These are phyloP conservation scores for Orcinus orca DNA, from an alignment of 2,113 vertebrate genomes.

Conservation along the genomic window DNA sequence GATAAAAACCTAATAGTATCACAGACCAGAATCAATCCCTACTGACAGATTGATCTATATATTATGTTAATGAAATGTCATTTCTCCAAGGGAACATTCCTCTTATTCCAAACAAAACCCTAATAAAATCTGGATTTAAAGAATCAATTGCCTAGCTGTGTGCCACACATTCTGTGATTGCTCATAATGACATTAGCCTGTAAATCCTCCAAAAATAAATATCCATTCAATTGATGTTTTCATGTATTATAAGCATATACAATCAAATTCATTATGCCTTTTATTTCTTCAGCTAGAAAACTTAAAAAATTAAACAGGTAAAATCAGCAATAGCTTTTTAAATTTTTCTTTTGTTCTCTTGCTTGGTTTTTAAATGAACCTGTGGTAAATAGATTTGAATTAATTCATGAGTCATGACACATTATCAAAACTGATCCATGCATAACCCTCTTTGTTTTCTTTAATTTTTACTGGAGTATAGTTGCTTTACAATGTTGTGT, in stretches of 20 bases:
- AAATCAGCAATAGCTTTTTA: background rate
- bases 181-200: background rate
- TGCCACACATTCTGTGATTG: background rate
- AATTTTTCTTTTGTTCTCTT: background rate
- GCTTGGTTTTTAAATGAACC: background rate
- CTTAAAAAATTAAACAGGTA: background rate
- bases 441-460: background rate
- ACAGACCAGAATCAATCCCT: background rate
- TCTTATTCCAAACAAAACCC: conserved; percentile 10
- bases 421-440: background rate
- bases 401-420: background rate
- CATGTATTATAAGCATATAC: background rate
- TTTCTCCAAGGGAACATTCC: background rate
- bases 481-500: no score
- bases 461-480: no score
- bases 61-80: background rate
- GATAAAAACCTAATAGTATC: background rate
- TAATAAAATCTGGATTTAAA: background rate
- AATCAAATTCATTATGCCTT: background rate
- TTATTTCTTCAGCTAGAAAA: background rate
- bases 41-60: background rate
- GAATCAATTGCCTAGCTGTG: background rate
- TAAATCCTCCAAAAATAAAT: background rate
- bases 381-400: background rate
- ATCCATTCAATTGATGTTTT: background rate